Evolutionary conservation across 2,797 vertebrate species (phyloP).

Genomic region (Rousettus madagascariensis): DNA sequence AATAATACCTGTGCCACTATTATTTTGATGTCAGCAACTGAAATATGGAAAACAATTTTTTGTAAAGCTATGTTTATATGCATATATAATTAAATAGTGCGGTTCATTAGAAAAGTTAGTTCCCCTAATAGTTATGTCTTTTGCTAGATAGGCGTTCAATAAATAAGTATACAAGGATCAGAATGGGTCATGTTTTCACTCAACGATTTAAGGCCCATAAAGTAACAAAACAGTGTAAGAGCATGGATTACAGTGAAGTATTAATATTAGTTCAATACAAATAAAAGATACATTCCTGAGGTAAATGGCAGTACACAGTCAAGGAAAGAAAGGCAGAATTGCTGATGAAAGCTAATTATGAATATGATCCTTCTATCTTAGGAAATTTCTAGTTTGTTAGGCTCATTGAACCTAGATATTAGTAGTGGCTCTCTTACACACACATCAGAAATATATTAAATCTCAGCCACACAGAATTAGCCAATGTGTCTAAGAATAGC

Average conservation of each 20-base stretch:
- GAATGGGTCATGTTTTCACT: background rate
- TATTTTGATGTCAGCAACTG: background rate
- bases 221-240: background rate
- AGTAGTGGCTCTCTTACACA: background rate
- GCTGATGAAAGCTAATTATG: background rate
- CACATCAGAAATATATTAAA: constrained; percentile 33
- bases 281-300: background rate
- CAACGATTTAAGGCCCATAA: background rate
- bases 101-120: background rate
- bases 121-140: background rate
- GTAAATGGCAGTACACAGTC: background rate
- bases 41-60: background rate
- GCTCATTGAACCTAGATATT: background rate
- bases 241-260: background rate
- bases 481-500: background rate
- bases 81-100: background rate
- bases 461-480: background rate
- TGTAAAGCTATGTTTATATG: background rate
- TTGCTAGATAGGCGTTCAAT: background rate
- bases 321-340: background rate
- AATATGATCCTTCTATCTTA: background rate
- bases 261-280: background rate
- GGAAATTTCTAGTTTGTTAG: background rate
- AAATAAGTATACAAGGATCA: background rate
- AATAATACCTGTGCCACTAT: background rate